Evolutionary conservation across 2,888 invertebrate genomes (phyloP).

Genomic region (Ichneumoninae sp.): DNA sequence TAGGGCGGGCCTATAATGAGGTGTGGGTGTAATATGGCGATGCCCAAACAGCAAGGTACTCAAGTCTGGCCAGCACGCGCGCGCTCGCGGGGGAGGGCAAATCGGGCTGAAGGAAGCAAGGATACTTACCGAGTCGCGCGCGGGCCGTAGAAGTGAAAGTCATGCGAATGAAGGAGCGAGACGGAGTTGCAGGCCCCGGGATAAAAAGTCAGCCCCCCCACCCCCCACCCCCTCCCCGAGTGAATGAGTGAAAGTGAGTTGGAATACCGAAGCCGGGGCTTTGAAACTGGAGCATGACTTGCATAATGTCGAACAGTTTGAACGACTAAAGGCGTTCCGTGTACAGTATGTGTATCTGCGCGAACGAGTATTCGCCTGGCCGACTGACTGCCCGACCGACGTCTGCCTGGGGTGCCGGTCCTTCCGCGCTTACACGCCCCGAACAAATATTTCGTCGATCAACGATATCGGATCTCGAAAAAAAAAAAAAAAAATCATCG

Average conservation of each 20-base stretch:
- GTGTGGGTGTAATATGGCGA: neutral
- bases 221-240: conserved; percentile 62
- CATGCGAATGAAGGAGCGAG: conserved; percentile 68
- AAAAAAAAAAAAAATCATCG: too few relatives aligned
- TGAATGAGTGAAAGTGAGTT: conserved; percentile 83
- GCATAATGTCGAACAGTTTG: conserved; percentile 81
- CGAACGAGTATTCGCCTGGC: conserved; percentile 6
- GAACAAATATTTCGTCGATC: conserved; percentile 12
- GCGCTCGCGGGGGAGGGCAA: conserved; percentile 50
- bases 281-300: conserved; percentile 82
- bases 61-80: conserved; percentile 41
- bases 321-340: conserved; percentile 75
- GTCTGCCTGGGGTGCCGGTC: neutral
- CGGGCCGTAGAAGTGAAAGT: conserved; percentile 76
- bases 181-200: conserved; percentile 58
- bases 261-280: conserved; percentile 79
- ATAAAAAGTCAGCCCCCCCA: conserved; percentile 70
- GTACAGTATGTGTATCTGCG: conserved; percentile 44
- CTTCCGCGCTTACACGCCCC: conserved; percentile 11
- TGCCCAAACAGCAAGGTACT: conserved; percentile 6
- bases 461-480: neutral
- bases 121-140: conserved; percentile 69
- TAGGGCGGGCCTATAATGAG: neutral
- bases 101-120: conserved; percentile 64
- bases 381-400: conserved; percentile 9